A percentile compares a stretch with the other conserved stretches of the same genome.
phyloP scores from a whole-genome alignment of 2,888 invertebrate genomes.

The Drosophila gaucha region DNA sequence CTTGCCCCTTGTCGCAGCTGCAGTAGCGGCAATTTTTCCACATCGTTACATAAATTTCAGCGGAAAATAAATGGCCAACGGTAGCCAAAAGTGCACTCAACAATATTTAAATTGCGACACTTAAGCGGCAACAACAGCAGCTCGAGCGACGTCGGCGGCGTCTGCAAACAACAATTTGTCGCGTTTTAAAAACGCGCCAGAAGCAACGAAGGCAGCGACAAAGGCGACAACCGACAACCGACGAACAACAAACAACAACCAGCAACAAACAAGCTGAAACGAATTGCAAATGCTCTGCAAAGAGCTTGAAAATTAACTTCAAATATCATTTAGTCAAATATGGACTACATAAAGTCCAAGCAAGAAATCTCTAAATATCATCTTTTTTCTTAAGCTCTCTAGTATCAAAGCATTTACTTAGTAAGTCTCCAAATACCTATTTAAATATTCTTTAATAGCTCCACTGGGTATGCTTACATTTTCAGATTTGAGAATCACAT shows the following conservation, averaged over 20 bases:
- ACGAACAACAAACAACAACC: constrained; percentile 19
- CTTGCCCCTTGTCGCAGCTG: constrained; percentile 11
- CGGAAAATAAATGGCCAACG: constrained; percentile 75
- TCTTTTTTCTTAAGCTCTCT: too few species aligned
- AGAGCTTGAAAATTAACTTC: too few species aligned
- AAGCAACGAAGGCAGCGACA: constrained; percentile 65
- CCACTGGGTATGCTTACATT: too few species aligned
- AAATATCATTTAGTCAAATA: too few species aligned
- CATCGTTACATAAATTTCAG: constrained; percentile 80
- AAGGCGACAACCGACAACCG: constrained; percentile 60
- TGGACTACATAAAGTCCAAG: too few species aligned
- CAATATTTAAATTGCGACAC: constrained; percentile 80
- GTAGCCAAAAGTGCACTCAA: constrained; percentile 80
- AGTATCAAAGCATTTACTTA: too few species aligned
- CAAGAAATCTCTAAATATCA: too few species aligned
- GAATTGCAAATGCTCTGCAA: constrained; percentile 31
- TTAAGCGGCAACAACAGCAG: constrained; percentile 58
- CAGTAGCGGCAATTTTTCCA: constrained; percentile 77
- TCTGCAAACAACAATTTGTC: constrained; percentile 78
- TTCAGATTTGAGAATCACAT: too few species aligned
- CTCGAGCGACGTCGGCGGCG: constrained; percentile 57
- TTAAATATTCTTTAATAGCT: too few species aligned
- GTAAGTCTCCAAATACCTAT: too few species aligned
- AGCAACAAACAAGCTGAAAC: background rate
- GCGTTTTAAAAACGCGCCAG: constrained; percentile 76